Evolutionary conservation across 2,113 vertebrate species (phyloP).

Genomic region (Balaeniceps rex): DNA sequence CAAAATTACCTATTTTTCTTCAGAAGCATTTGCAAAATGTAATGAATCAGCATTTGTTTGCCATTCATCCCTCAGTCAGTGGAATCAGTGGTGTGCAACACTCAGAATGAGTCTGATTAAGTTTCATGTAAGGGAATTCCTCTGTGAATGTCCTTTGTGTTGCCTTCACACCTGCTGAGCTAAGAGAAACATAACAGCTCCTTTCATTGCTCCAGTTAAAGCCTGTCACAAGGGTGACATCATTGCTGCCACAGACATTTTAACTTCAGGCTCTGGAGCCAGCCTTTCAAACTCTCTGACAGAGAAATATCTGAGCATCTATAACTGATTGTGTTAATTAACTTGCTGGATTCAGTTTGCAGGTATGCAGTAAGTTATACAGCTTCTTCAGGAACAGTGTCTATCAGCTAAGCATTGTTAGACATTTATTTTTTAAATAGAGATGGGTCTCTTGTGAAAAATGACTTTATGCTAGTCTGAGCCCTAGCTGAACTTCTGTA

Average conservation of each 20-base stretch:
- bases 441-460: background rate
- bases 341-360: background rate
- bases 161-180: slow-evolving; percentile 37
- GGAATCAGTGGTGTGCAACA: background rate
- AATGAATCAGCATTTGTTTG: background rate
- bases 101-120: background rate
- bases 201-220: slow-evolving; percentile 49
- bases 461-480: background rate
- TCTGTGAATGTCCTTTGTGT: slow-evolving; percentile 23
- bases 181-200: slow-evolving; percentile 21
- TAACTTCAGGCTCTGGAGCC: background rate
- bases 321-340: background rate
- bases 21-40: background rate
- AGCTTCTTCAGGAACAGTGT: background rate
- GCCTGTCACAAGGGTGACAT: slow-evolving; percentile 1
- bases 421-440: background rate
- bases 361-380: background rate
- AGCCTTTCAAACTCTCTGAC: background rate
- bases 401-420: background rate
- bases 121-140: slow-evolving; percentile 31
- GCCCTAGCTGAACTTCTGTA: background rate
- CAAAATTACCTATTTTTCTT: background rate
- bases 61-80: background rate
- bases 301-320: slow-evolving; percentile 25
- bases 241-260: background rate